Percentiles rank a stretch among this genome's conserved stretches.
phyloP scores from a whole-genome alignment of 2,797 vertebrate species.

The Corythornis leucogaster region DNA sequence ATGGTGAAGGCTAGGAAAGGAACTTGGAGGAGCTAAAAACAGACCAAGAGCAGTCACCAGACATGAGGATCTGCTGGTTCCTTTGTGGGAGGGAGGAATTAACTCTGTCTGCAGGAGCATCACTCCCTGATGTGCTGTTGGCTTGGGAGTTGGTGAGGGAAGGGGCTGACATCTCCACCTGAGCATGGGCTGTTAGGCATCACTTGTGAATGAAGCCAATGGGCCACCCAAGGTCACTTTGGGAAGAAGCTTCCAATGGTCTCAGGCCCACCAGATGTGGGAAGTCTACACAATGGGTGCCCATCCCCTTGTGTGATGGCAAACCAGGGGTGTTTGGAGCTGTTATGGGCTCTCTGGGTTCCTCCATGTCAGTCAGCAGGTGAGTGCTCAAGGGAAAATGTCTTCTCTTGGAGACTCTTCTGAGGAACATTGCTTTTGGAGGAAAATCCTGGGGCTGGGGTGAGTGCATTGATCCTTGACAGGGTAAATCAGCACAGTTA shows the following conservation, averaged over 20 bases:
- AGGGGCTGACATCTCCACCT: background rate
- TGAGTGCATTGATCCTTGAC: background rate
- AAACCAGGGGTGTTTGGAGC: background rate
- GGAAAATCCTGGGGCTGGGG: background rate
- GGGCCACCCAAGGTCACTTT: background rate
- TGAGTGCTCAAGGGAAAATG: background rate
- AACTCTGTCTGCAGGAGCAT: background rate
- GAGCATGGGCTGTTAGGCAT: background rate
- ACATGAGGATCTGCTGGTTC: background rate
- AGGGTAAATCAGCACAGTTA: background rate
- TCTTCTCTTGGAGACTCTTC: background rate
- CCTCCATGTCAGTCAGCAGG: background rate
- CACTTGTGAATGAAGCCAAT: background rate
- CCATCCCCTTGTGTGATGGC: no score
- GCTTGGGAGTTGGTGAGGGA: background rate
- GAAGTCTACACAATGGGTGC: fast-evolving
- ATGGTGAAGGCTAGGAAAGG: slow-evolving; percentile 51
- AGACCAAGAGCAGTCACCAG: background rate
- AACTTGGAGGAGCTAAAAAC: slow-evolving; percentile 57
- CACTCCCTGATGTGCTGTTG: background rate
- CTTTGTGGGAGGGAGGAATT: background rate
- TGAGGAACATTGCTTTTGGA: fast-evolving
- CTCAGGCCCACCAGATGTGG: background rate
- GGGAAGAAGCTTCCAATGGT: background rate
- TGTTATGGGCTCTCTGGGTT: background rate